These are phyloP conservation scores for Rostratula benghalensis DNA, from an alignment of 2,113 vertebrate genomes.

Conservation along the genomic window DNA sequence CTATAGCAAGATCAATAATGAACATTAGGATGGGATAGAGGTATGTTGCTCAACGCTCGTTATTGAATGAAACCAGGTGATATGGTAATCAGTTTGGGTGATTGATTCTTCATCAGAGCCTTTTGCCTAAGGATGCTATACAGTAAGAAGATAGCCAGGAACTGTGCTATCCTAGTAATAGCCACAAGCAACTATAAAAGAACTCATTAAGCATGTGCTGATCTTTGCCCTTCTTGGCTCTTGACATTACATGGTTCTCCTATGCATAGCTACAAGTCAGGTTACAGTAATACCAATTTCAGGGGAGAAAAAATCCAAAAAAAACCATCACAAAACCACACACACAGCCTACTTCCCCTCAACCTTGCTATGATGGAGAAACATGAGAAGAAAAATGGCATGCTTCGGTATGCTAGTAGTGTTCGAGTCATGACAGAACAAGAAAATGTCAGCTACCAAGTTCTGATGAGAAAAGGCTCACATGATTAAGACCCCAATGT, in stretches of 20 bases:
- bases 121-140: neutral
- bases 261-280: neutral
- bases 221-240: neutral
- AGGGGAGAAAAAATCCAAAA: neutral
- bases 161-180: neutral
- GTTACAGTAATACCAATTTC: accelerated
- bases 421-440: neutral
- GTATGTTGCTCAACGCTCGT: neutral
- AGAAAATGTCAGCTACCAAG: neutral
- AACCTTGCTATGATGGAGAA: neutral
- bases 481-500: neutral
- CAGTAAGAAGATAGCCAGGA: neutral
- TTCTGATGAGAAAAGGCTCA: neutral
- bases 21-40: neutral
- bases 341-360: neutral
- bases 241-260: neutral
- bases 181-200: neutral
- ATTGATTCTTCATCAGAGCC: neutral
- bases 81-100: neutral
- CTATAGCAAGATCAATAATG: neutral
- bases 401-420: neutral
- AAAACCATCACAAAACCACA: neutral
- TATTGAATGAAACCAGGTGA: neutral
- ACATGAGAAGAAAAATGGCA: neutral
- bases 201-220: neutral